These are phyloP conservation scores for Andrena cerasifolii DNA, from an alignment of 1,140 invertebrate species.

Conservation along the genomic window DNA sequence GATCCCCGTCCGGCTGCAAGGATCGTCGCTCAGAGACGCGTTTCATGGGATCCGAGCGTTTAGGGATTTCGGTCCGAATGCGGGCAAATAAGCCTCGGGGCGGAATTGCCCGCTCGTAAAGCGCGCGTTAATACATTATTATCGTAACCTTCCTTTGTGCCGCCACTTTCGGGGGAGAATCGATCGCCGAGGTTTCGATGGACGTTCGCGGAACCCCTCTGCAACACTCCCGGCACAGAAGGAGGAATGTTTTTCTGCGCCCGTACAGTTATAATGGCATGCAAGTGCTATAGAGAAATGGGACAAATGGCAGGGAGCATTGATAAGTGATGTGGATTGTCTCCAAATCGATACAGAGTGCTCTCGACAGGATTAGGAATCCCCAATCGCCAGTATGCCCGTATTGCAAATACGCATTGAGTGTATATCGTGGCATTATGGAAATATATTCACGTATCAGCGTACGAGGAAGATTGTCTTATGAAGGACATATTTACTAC, in stretches of 20 bases:
- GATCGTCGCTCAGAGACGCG: not conserved
- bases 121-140: slow-evolving; percentile 40
- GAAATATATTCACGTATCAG: no score
- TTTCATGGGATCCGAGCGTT: slow-evolving; percentile 41
- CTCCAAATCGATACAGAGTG: no score
- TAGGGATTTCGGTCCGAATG: slow-evolving; percentile 23
- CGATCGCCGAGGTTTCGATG: not conserved
- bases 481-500: no score
- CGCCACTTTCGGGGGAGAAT: not conserved
- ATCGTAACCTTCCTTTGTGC: not conserved
- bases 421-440: no score
- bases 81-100: slow-evolving; percentile 19
- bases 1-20: slow-evolving; percentile 8
- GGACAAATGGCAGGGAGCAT: not conserved
- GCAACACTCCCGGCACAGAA: not conserved
- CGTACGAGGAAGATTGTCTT: no score
- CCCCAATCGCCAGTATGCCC: no score
- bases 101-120: slow-evolving; percentile 22
- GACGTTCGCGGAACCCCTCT: not conserved
- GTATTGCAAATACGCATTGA: no score
- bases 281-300: not conserved
- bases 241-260: not conserved
- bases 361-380: no score
- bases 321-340: no score
- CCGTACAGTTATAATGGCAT: not conserved